phyloP scores from a whole-genome alignment of 2,797 vertebrate genomes.

The Syncerus caffer region DNA sequence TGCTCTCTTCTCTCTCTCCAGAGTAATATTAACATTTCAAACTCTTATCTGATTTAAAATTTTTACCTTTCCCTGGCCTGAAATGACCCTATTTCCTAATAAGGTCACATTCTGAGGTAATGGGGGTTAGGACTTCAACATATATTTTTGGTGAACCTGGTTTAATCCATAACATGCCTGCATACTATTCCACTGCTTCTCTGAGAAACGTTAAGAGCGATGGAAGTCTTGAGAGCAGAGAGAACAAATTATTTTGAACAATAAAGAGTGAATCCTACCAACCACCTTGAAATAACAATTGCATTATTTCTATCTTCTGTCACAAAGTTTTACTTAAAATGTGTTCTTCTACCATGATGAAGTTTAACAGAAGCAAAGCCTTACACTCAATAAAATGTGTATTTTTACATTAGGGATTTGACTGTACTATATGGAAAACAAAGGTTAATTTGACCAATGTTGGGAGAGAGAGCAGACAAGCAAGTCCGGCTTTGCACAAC shows the following conservation, averaged over 20 bases:
- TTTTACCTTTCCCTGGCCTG: not conserved
- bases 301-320: not conserved
- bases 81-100: not conserved
- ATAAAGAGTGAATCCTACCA: not conserved
- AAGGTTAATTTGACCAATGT: not conserved
- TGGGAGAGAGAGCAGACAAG: not conserved
- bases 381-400: not conserved
- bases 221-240: not conserved
- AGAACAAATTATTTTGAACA: slow-evolving; percentile 15
- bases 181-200: not conserved
- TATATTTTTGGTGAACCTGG: not conserved
- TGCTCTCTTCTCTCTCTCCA: not conserved
- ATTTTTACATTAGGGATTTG: slow-evolving; percentile 11
- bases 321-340: not conserved
- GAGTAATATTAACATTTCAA: not conserved
- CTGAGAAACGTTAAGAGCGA: not conserved
- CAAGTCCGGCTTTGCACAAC: not conserved
- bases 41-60: not conserved
- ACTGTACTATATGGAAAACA: not conserved
- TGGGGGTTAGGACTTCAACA: not conserved
- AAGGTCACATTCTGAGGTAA: not conserved
- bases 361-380: not conserved
- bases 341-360: not conserved
- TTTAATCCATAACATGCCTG: not conserved
- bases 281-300: not conserved